Conservation (phyloP, 2,113 vertebrate genomes). For the Tragelaphus scriptus region DNA sequence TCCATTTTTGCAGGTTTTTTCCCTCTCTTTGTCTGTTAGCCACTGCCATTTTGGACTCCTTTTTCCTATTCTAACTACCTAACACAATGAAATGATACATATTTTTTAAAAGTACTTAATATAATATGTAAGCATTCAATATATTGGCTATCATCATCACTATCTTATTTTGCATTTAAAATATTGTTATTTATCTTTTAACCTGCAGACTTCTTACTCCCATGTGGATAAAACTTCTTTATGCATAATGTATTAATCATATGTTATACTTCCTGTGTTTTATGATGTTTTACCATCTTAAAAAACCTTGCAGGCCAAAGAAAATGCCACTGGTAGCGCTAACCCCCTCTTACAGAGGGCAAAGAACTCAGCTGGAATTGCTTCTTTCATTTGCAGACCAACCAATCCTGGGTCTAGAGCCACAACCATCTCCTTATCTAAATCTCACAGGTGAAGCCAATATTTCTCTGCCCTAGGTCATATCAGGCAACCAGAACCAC, state of each 20-base stretch:
- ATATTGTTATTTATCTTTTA: not conserved
- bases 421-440: not conserved
- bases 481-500: not conserved
- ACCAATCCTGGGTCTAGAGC: not conserved
- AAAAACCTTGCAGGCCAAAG: not conserved
- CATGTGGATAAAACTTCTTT: not conserved
- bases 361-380: not conserved
- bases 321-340: not conserved
- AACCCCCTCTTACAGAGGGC: not conserved
- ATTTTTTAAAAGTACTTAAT: not conserved
- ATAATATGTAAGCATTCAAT: not conserved
- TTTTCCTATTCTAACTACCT: not conserved
- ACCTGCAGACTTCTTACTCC: not conserved
- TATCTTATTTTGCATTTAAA: not conserved
- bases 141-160: not conserved
- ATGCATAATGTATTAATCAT: not conserved
- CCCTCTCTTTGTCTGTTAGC: not conserved
- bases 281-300: not conserved
- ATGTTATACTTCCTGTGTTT: not conserved
- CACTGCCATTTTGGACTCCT: not conserved
- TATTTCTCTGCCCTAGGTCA: not conserved
- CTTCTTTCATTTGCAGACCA: not conserved
- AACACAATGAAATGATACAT: not conserved
- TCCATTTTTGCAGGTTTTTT: not conserved
- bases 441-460: not conserved